phyloP scores from a whole-genome alignment of 2,888 invertebrate species.

The Limnephilus rhombicus region DNA sequence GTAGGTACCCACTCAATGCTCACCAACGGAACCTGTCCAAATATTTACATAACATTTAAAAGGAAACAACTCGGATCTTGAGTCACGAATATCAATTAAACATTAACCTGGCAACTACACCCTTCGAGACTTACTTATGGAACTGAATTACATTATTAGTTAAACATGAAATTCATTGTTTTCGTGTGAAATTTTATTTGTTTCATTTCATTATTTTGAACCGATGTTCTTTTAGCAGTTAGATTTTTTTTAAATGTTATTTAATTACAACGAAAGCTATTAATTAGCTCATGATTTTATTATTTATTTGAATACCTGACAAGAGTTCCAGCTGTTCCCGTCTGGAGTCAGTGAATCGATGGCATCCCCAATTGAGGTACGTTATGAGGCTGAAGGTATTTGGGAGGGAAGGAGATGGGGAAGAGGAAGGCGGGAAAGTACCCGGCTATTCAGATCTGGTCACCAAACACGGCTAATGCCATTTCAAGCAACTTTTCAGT shows the following conservation, averaged over 20 bases:
- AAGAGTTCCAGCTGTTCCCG: too few relatives aligned
- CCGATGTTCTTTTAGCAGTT: neutral
- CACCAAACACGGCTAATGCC: too few relatives aligned
- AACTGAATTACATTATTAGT: neutral
- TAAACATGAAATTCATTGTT: constrained; percentile 1
- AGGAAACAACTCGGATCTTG: constrained; percentile 39
- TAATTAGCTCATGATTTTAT: neutral
- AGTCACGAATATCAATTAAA: constrained; percentile 44
- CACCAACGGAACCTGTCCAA: constrained; percentile 58
- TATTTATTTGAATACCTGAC: too few relatives aligned
- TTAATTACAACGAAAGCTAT: too few relatives aligned
- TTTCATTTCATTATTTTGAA: neutral
- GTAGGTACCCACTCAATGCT: neutral
- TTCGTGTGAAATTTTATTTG: neutral
- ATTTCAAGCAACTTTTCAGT: too few relatives aligned
- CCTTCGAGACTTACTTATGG: neutral
- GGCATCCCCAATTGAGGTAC: too few relatives aligned
- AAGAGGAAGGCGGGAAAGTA: too few relatives aligned
- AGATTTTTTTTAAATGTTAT: too few relatives aligned
- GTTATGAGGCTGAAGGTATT: too few relatives aligned
- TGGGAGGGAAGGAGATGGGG: too few relatives aligned
- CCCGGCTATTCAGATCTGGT: too few relatives aligned
- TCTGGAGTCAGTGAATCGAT: too few relatives aligned
- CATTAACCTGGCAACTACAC: neutral
- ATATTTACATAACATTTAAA: constrained; percentile 58